These are phyloP conservation scores for Phalanger gymnotis DNA, from an alignment of 2,797 vertebrate genomes.

Conservation along the genomic window DNA sequence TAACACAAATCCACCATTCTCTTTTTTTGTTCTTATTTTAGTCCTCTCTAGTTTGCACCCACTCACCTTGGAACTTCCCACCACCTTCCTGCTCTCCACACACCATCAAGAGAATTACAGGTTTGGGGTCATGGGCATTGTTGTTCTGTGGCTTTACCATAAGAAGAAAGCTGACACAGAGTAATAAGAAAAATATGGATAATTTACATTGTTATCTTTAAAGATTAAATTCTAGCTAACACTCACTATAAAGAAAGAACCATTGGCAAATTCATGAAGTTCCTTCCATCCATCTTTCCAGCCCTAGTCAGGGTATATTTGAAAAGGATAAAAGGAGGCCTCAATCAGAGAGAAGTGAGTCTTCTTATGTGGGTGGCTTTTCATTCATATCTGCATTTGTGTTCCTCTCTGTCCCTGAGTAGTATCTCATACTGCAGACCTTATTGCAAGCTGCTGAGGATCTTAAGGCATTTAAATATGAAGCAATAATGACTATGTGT, in stretches of 20 bases:
- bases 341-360: not conserved
- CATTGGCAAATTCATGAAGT: not conserved
- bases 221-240: not conserved
- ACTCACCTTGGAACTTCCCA: not conserved
- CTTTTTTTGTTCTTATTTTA: not conserved
- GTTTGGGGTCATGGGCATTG: not conserved
- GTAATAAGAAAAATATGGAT: not conserved
- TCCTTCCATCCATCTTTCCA: not conserved
- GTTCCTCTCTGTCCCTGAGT: not conserved
- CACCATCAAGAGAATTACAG: not conserved
- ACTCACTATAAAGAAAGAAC: not conserved
- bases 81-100: not conserved
- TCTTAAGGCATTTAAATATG: not conserved
- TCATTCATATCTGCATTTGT: not conserved
- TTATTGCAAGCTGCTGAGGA: not conserved
- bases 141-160: not conserved
- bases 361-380: not conserved
- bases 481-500: not conserved
- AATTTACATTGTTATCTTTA: not conserved
- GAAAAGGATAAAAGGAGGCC: not conserved
- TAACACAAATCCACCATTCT: slow-evolving; percentile 3
- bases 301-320: not conserved
- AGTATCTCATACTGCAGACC: not conserved
- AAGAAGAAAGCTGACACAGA: not conserved
- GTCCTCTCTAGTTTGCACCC: not conserved